Conservation (phyloP, 2,113 vertebrate genomes). For the Pygoscelis antarcticus region DNA sequence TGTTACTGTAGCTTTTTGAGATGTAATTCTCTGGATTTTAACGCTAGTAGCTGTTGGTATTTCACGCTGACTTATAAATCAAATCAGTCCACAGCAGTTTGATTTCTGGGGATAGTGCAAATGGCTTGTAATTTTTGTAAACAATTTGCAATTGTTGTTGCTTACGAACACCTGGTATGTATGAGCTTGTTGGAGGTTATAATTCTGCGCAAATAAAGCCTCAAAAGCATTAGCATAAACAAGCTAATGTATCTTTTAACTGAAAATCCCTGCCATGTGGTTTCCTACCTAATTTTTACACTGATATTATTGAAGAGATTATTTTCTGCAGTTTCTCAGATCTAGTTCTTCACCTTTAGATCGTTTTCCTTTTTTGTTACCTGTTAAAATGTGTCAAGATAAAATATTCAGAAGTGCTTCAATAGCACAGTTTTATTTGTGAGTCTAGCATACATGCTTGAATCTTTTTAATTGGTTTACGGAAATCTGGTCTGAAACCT, state of each 20-base stretch:
- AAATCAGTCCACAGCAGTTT: background rate
- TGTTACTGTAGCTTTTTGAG: conserved; percentile 21
- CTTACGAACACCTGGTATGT: background rate
- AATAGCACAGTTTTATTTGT: background rate
- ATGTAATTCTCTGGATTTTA: conserved; percentile 37
- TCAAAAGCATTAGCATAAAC: background rate
- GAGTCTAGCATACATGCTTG: background rate
- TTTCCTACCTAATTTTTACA: background rate
- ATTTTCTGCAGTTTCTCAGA: background rate
- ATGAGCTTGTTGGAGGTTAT: background rate
- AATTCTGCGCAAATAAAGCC: background rate
- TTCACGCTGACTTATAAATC: conserved; percentile 6
- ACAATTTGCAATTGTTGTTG: background rate
- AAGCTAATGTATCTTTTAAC: background rate
- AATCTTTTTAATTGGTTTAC: background rate
- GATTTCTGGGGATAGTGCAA: background rate
- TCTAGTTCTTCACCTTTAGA: background rate
- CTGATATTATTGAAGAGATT: background rate
- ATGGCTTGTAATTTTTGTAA: background rate
- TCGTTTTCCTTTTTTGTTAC: background rate
- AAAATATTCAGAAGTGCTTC: background rate
- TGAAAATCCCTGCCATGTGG: background rate
- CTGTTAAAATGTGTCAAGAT: background rate
- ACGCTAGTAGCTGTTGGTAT: conserved; percentile 10
- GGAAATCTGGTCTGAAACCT: background rate